phyloP scores from a whole-genome alignment of 1,140 invertebrate genomes.

The Oscheius sp. region DNA sequence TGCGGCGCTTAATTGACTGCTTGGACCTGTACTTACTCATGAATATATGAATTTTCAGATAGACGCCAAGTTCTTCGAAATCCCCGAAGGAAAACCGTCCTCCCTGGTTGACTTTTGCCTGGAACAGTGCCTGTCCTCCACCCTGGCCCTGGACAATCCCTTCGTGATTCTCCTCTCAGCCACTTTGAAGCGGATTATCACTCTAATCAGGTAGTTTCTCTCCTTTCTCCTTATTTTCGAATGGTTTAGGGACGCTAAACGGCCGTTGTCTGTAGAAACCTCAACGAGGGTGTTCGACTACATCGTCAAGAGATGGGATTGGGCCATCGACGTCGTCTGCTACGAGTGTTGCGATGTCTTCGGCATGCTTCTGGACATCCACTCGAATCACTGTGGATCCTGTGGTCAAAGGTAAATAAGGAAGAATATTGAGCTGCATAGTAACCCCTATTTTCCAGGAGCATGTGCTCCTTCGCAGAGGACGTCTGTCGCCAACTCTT shows the following conservation, averaged over 20 bases:
- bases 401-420: background rate
- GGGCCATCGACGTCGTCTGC: conserved; percentile 19
- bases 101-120: background rate
- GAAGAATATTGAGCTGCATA: no score
- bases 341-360: conserved; percentile 25
- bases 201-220: background rate
- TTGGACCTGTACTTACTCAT: background rate
- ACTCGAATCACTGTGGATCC: background rate
- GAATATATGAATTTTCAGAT: background rate
- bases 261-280: background rate
- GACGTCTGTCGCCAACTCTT: conserved; percentile 10
- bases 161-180: background rate
- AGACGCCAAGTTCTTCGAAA: background rate
- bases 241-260: background rate
- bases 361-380: conserved; percentile 22
- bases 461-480: conserved; percentile 15
- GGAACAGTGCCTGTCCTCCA: background rate
- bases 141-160: background rate
- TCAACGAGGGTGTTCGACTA: background rate
- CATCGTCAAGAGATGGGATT: conserved; percentile 22
- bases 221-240: background rate
- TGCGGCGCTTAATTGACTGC: no score
- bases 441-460: no score
- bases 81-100: background rate
- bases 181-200: background rate